Evolutionary conservation across 2,888 invertebrate genomes (phyloP), one percentile per base, ranked within the genome.

Genomic region (Latrodectus elegans): DNA sequence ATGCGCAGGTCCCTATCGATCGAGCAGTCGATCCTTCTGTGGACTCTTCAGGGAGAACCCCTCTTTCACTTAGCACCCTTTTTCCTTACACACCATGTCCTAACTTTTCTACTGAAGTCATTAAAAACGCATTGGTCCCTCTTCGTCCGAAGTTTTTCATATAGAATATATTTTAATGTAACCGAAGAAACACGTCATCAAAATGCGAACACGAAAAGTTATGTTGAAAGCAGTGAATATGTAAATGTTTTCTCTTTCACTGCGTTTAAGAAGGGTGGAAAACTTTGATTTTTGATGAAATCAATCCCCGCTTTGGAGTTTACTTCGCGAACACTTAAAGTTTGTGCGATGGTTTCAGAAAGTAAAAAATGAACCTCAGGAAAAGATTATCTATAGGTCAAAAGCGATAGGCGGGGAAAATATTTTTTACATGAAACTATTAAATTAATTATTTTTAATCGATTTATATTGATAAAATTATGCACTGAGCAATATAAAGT

Each of bases 1-100:
- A 17, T 86, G 86, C 86, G 86, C 86, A 81, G 52, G 79, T 75
- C 70, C 70, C 51, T 79, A 86, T 86, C 86, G 86, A 86, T 86
- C 85, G 10, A 70, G 75, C 82, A 75, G 82, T 74, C 80, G 80
- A 83, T 83, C 76, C 64, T 76, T 76, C 70, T 82, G 71, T 76
- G 76, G 71, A 52, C 75, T 76, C 75, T 83, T 75, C 60, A 83
- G 83, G 82, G 60, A 72, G 74, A 74, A 75, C n/a, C 74, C 72
- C 81, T 68, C 74, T 75, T 83, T 83, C 83, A 83, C 76, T 83
- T 83, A 83, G 83, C 60, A 74, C 53, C 83, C 83, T 76, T 83
- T 55, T 60, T 67, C 74, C 52, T 55, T 38, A 67, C 55, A 52
- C 49, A 49, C 51, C 53, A 17, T 77, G 22, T 52, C 77, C 65